Conservation (phyloP, 2,888 invertebrate species). For the Noctua fimbriata region DNA sequence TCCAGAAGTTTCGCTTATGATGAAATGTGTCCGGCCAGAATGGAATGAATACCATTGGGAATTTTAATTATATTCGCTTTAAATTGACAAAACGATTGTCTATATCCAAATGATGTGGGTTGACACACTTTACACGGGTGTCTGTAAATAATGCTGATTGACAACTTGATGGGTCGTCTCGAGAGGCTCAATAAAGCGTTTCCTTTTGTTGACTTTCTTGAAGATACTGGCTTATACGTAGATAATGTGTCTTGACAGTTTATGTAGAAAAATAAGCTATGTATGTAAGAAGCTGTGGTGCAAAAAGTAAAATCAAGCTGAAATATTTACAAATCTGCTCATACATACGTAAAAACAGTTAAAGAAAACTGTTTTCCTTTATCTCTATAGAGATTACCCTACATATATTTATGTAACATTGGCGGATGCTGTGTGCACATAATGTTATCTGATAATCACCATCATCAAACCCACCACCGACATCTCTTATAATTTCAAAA, state of each 20-base stretch:
- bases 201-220: constrained; percentile 3
- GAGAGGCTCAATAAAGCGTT: constrained; percentile 18
- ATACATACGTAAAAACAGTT: not conserved
- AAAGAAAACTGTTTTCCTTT: constrained; percentile 10
- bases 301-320: not conserved
- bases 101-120: constrained; percentile 23
- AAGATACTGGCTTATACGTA: not conserved
- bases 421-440: not conserved
- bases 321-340: not conserved
- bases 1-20: not conserved
- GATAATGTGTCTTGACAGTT: not conserved
- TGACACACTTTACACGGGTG: not conserved
- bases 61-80: not conserved
- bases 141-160: constrained; percentile 3
- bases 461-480: no score
- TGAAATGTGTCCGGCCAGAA: no score
- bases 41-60: not conserved
- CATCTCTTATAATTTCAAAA: not conserved
- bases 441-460: not conserved
- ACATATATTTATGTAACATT: constrained; percentile 7
- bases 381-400: constrained; percentile 26
- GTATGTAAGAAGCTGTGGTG: not conserved
- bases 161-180: constrained; percentile 22
- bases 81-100: not conserved
- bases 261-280: not conserved